A percentile compares a stretch with the other conserved stretches of the same genome.
Evolutionary conservation across 2,888 invertebrate genomes (phyloP).

Genomic region (Xanthostigma xanthostigma): DNA sequence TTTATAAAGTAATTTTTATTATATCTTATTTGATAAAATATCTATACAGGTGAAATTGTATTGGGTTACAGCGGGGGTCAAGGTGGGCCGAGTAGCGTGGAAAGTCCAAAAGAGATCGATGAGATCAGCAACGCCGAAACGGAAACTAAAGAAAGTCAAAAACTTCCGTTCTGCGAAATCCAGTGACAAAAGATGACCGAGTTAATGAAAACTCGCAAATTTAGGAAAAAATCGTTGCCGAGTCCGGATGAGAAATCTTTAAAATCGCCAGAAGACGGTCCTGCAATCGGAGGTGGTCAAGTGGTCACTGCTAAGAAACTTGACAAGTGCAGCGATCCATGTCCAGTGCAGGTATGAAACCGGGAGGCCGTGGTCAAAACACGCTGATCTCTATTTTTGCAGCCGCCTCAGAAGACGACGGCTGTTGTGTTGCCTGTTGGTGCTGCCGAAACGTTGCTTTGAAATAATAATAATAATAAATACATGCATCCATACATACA

Average conservation of each 20-base stretch:
- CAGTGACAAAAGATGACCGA: conserved; percentile 55
- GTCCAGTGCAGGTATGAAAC: conserved; percentile 29
- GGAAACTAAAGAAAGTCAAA: conserved; percentile 48
- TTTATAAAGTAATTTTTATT: too few relatives aligned
- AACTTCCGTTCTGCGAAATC: conserved; percentile 57
- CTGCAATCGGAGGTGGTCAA: conserved; percentile 21
- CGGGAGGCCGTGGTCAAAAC: conserved; percentile 9
- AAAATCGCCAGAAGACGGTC: conserved; percentile 2
- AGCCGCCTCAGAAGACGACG: neutral
- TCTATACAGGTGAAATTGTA: too few relatives aligned
- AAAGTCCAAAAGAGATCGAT: conserved; percentile 46
- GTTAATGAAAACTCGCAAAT: conserved; percentile 33
- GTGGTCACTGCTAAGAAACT: conserved; percentile 14
- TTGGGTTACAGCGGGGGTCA: conserved; percentile 34
- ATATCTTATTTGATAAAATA: too few relatives aligned
- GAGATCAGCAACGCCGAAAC: conserved; percentile 39
- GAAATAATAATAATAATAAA: too few relatives aligned
- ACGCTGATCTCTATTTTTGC: conserved; percentile 10
- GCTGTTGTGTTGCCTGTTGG: too few relatives aligned
- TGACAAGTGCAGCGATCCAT: conserved; percentile 24
- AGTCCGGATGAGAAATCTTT: conserved; percentile 28
- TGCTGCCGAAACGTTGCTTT: too few relatives aligned
- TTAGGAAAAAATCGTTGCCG: conserved; percentile 15
- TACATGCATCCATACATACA: too few relatives aligned
- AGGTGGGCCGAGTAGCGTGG: conserved; percentile 38